Percentiles rank a stretch among this genome's conserved stretches.
Evolutionary conservation across 2,888 invertebrate species (phyloP).

Genomic region (Endomychus coccineus): DNA sequence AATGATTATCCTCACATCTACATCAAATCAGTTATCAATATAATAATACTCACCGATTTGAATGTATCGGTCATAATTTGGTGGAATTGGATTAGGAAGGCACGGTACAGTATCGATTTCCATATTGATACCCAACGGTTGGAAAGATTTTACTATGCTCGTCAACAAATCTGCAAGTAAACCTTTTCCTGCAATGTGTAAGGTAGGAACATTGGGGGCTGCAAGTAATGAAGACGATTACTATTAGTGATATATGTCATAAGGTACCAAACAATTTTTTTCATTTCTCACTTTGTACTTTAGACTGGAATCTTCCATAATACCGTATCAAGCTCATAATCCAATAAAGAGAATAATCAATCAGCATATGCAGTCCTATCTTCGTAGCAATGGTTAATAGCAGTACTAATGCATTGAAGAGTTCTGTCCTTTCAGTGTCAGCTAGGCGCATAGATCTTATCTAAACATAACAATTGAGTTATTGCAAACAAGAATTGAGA

Average conservation of each 20-base stretch:
- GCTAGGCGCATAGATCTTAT: slow-evolving; percentile 54
- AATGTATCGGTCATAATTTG: slow-evolving; percentile 56
- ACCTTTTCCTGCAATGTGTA: slow-evolving; percentile 59
- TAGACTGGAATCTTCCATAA: slow-evolving; percentile 46
- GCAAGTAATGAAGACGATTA: slow-evolving; percentile 14
- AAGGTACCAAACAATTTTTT: neutral
- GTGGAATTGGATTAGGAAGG: slow-evolving; percentile 65
- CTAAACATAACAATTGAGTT: slow-evolving; percentile 31
- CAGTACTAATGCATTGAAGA: slow-evolving; percentile 50
- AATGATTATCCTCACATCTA: too few relatives aligned
- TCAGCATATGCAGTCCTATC: slow-evolving; percentile 62
- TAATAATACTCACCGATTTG: slow-evolving; percentile 53
- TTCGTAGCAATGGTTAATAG: slow-evolving; percentile 62
- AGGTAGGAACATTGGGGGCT: slow-evolving; percentile 48
- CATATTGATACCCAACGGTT: slow-evolving; percentile 46
- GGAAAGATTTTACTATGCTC: slow-evolving; percentile 54
- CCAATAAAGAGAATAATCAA: slow-evolving; percentile 76
- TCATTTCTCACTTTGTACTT: slow-evolving; percentile 38
- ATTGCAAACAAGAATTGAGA: too few relatives aligned
- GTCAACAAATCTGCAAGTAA: slow-evolving; percentile 58
- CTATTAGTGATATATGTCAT: neutral
- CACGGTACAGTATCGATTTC: slow-evolving; percentile 60
- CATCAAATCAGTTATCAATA: too few relatives aligned
- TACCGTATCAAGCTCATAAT: slow-evolving; percentile 52
- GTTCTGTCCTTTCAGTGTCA: slow-evolving; percentile 51